Evolutionary conservation across 2,797 vertebrate genomes (phyloP).

Genomic region (Anguilla anguilla): DNA sequence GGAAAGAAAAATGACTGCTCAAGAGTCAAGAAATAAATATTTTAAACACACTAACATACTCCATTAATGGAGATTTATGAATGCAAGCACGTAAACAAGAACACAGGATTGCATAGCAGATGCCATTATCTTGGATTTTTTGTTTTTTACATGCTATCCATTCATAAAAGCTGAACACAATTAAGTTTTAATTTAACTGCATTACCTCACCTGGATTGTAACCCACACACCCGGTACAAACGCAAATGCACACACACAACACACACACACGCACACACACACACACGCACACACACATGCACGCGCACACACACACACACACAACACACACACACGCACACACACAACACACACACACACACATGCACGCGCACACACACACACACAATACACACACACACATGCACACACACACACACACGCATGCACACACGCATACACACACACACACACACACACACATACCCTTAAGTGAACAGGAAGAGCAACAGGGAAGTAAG

Average conservation of each 20-base stretch:
- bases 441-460: background rate
- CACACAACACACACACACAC: constrained; percentile 17
- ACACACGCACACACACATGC: background rate
- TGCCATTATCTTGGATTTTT: too few relatives aligned
- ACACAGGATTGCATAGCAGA: too few relatives aligned
- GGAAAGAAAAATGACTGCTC: background rate
- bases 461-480: background rate
- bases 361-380: constrained; percentile 33
- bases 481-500: background rate
- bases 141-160: too few relatives aligned
- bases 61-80: too few relatives aligned
- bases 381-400: constrained; percentile 26
- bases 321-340: constrained; percentile 14
- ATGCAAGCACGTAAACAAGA: too few relatives aligned
- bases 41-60: background rate
- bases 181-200: too few relatives aligned
- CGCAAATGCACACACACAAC: background rate
- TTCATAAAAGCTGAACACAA: too few relatives aligned
- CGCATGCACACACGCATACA: constrained; percentile 21
- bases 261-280: background rate
- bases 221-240: background rate
- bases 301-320: background rate
- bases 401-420: constrained; percentile 26
- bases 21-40: background rate
- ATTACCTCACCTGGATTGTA: too few relatives aligned